Evolutionary conservation across 2,113 vertebrate species (phyloP).

Genomic region (Pterocles gutturalis): DNA sequence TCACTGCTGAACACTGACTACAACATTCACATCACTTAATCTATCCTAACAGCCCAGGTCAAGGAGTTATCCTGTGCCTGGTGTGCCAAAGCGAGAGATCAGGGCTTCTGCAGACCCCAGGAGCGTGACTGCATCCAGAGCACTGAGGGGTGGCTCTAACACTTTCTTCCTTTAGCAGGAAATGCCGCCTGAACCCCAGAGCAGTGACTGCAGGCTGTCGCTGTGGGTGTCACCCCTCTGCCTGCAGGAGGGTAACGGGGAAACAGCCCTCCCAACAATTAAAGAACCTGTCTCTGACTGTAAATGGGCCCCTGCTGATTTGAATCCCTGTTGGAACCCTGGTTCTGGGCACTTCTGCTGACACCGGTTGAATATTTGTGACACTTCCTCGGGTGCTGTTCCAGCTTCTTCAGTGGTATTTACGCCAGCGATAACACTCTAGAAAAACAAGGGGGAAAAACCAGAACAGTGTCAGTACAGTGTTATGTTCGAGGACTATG

Average conservation of each 20-base stretch:
- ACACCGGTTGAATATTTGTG: background rate
- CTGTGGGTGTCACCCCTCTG: background rate
- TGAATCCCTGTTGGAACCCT: background rate
- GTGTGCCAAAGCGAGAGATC: rapidly evolving
- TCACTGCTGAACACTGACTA: background rate
- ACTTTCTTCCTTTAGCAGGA: too few species aligned
- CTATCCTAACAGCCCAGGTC: background rate
- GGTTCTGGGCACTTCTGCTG: background rate
- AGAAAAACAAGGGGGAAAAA: background rate
- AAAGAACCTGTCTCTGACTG: background rate
- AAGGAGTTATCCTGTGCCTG: background rate
- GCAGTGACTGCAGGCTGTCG: background rate
- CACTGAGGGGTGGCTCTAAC: background rate
- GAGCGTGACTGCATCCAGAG: background rate
- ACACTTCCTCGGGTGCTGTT: background rate
- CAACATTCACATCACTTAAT: rapidly evolving
- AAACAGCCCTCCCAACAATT: background rate
- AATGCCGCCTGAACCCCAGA: background rate
- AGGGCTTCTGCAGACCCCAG: background rate
- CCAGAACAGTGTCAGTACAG: background rate
- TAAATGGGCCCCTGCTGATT: background rate
- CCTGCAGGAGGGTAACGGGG: background rate
- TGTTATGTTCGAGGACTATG: rapidly evolving
- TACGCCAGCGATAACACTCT: constrained; percentile 85
- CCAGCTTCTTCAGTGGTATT: constrained; percentile 70